Conservation (phyloP, 2,113 vertebrate genomes). For the Tricholaema leucomelas region DNA sequence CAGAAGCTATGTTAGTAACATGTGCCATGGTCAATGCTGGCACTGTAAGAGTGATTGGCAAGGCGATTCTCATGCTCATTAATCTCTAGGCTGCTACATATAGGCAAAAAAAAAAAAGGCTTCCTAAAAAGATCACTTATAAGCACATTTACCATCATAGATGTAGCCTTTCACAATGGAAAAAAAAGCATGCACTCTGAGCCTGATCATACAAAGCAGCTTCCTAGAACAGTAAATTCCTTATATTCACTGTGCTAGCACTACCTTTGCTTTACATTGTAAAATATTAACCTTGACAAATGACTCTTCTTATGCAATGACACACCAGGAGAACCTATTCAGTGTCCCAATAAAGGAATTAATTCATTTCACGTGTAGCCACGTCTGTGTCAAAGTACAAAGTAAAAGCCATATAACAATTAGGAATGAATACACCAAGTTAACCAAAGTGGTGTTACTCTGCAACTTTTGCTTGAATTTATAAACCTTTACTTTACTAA, state of each 20-base stretch:
- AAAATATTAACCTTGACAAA: neutral
- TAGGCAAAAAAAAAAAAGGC: neutral
- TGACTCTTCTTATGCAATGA: neutral
- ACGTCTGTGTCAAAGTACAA: neutral
- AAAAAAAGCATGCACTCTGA: neutral
- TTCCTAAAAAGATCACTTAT: neutral
- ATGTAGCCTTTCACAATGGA: neutral
- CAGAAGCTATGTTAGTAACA: neutral
- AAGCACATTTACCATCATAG: neutral
- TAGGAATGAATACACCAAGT: neutral
- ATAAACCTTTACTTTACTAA: neutral
- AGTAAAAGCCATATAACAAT: neutral
- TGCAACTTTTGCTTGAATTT: neutral
- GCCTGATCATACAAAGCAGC: neutral
- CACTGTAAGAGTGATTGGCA: neutral
- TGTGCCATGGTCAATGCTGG: neutral
- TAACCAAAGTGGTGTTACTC: neutral
- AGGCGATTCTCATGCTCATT: neutral
- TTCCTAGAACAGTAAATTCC: neutral
- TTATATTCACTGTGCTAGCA: neutral
- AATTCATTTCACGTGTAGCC: neutral
- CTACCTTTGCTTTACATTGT: neutral
- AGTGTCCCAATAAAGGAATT: neutral
- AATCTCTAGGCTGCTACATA: neutral
- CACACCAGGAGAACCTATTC: neutral